Evolutionary conservation across 2,797 vertebrate genomes (phyloP).

Genomic region (Crenichthys baileyi): DNA sequence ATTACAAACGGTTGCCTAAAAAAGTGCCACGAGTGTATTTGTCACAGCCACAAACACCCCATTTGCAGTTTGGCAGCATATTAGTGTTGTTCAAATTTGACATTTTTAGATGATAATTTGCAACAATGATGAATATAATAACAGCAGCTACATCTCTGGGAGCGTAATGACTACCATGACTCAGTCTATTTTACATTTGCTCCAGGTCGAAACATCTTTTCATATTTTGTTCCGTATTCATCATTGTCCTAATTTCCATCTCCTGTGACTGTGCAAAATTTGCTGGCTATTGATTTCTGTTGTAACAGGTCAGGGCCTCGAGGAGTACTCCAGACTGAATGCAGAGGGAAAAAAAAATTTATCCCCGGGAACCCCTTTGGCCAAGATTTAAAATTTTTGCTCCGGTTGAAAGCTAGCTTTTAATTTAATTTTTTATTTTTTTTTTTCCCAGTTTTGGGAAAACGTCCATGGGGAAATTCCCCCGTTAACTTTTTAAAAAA

Average conservation of each 20-base stretch:
- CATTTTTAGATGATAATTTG: background rate
- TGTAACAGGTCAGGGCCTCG: conserved; percentile 40
- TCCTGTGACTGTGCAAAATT: conserved; percentile 25
- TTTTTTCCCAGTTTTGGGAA: too few relatives aligned
- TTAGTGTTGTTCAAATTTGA: background rate
- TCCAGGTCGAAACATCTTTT: conserved; percentile 10
- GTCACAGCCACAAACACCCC: background rate
- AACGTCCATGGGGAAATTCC: too few relatives aligned
- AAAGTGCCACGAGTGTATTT: background rate
- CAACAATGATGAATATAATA: background rate
- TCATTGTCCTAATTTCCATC: conserved; percentile 51
- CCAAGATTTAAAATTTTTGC: too few relatives aligned
- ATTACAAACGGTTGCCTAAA: too few relatives aligned
- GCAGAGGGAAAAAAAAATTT: too few relatives aligned
- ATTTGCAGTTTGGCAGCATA: background rate
- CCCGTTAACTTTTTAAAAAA: too few relatives aligned
- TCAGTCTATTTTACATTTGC: conserved; percentile 17
- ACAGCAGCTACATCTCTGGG: background rate
- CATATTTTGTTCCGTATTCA: conserved; percentile 21
- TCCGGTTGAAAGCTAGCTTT: too few relatives aligned
- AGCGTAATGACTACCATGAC: conserved; percentile 1
- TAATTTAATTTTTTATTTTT: too few relatives aligned
- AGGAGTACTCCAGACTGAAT: conserved; percentile 29
- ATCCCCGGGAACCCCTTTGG: too few relatives aligned
- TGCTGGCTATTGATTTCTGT: conserved; percentile 55